Conservation (phyloP, 2,888 invertebrate genomes). For the Stenichneumon culpator region DNA sequence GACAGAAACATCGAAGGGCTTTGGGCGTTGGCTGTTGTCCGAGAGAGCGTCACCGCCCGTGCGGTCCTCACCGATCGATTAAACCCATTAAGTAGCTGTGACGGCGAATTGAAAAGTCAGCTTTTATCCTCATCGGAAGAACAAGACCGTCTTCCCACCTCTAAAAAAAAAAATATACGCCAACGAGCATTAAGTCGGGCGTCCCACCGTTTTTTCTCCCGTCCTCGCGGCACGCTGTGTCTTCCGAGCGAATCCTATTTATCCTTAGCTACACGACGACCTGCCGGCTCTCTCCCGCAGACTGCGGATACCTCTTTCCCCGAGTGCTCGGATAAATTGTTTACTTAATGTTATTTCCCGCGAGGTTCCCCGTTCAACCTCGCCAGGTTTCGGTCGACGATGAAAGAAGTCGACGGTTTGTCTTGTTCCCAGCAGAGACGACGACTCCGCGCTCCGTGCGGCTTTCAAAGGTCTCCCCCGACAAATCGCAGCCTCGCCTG, state of each 20-base stretch:
- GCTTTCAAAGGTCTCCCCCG: conserved; percentile 2
- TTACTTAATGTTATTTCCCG: conserved; percentile 29
- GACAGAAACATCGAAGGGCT: neutral
- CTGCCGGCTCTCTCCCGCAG: neutral
- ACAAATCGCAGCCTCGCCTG: neutral
- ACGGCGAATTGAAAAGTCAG: conserved; percentile 69
- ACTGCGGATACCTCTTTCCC: neutral
- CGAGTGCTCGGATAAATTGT: conserved; percentile 30
- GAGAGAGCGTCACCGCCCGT: neutral
- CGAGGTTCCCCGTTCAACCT: neutral
- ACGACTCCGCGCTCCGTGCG: neutral
- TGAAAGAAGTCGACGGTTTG: conserved; percentile 1
- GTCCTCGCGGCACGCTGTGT: neutral
- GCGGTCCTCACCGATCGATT: conserved; percentile 69
- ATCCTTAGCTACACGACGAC: conserved; percentile 1
- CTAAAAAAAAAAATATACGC: neutral
- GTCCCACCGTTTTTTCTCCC: neutral
- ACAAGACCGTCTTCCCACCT: neutral
- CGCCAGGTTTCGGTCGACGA: neutral
- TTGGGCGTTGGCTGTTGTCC: conserved; percentile 21
- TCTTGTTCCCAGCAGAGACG: neutral
- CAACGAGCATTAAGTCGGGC: neutral
- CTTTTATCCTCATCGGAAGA: conserved; percentile 8
- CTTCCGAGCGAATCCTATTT: conserved; percentile 20
- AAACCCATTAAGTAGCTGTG: conserved; percentile 72